These are phyloP conservation scores for Drosophila parabipectinata DNA, from an alignment of 1,140 invertebrate genomes.

Conservation along the genomic window DNA sequence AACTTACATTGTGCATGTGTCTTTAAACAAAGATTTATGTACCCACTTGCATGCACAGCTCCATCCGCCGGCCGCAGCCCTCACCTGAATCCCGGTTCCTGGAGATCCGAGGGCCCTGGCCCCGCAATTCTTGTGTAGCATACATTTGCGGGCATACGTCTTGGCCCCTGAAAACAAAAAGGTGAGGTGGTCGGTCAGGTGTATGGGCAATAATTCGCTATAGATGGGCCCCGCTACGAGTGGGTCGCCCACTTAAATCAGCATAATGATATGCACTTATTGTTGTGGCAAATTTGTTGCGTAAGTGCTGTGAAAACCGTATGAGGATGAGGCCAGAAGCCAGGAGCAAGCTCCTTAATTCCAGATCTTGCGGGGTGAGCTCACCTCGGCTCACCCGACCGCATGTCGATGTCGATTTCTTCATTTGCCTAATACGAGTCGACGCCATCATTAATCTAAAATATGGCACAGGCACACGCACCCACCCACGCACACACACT, in stretches of 20 bases:
- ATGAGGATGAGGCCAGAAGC: slow-evolving; percentile 36
- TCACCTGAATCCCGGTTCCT: slow-evolving; percentile 1
- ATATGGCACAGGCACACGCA: slow-evolving; percentile 63
- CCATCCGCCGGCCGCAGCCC: slow-evolving; percentile 30
- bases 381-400: slow-evolving; percentile 30
- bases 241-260: slow-evolving; percentile 72
- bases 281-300: slow-evolving; percentile 80
- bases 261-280: slow-evolving; percentile 82
- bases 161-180: no score
- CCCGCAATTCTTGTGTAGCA: slow-evolving; percentile 18
- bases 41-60: slow-evolving; percentile 75
- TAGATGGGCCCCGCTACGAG: slow-evolving; percentile 35
- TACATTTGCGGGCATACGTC: slow-evolving; percentile 11
- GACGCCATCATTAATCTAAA: slow-evolving; percentile 81
- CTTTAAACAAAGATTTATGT: slow-evolving; percentile 82
- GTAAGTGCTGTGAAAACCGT: slow-evolving; percentile 77
- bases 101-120: slow-evolving; percentile 2
- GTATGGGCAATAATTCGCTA: slow-evolving; percentile 73
- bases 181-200: slow-evolving; percentile 51
- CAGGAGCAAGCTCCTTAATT: slow-evolving; percentile 8
- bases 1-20: slow-evolving; percentile 81
- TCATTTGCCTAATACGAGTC: slow-evolving; percentile 79
- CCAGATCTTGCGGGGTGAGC: slow-evolving; percentile 8
- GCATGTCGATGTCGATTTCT: slow-evolving; percentile 77
- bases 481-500: slow-evolving; percentile 9